Evolutionary conservation across 2,797 vertebrate species (phyloP).

Genomic region (Falco novaeseelandiae): DNA sequence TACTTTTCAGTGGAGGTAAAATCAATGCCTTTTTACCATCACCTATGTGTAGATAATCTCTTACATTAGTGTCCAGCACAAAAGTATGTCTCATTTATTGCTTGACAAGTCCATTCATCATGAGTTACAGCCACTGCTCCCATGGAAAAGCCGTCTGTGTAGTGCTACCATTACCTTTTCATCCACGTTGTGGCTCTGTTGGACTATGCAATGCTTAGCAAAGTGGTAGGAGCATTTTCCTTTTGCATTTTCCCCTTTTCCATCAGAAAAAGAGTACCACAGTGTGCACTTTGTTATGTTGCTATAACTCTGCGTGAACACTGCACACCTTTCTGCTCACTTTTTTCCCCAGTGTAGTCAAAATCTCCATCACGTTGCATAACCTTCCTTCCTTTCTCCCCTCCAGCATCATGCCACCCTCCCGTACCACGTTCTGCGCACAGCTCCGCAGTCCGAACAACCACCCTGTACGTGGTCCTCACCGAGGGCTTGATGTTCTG

Average conservation of each 20-base stretch:
- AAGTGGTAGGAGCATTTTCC: neutral
- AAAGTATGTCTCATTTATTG: neutral
- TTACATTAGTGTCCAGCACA: neutral
- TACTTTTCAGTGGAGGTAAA: neutral
- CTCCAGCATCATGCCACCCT: neutral
- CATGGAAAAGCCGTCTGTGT: neutral
- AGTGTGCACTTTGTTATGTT: neutral
- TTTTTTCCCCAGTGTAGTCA: rapidly evolving
- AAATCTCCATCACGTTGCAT: neutral
- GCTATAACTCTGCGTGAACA: neutral
- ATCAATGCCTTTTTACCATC: neutral
- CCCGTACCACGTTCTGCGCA: neutral
- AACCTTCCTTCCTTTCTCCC: neutral
- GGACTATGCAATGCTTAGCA: neutral
- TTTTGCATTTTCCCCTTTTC: neutral
- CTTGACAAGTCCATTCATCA: neutral
- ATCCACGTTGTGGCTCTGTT: neutral
- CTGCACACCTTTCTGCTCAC: neutral
- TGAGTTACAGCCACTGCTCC: neutral
- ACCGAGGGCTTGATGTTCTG: neutral
- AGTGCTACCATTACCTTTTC: neutral
- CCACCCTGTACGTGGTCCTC: neutral
- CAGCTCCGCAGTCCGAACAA: neutral
- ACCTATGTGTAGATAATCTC: neutral
- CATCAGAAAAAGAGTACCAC: neutral